phyloP scores from a whole-genome alignment of 64 coral and sea anemone species.

The Astreopora myriophthalma region DNA sequence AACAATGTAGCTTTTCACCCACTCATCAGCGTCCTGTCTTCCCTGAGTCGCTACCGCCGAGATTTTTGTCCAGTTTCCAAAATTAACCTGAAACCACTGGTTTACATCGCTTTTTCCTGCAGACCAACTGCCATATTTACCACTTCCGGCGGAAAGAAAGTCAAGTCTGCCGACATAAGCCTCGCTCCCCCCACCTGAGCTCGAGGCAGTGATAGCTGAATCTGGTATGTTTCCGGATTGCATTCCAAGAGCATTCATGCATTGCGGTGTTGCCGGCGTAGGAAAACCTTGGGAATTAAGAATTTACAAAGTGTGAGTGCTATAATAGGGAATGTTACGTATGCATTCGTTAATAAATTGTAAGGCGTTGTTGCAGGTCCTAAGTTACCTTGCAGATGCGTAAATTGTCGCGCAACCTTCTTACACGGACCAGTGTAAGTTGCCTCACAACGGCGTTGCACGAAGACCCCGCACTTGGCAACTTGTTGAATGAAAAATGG shows the following conservation, averaged over 20 bases:
- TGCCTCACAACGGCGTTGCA: too few species aligned
- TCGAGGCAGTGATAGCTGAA: conserved; percentile 44
- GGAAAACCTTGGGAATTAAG: background rate
- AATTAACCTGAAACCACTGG: conserved; percentile 56
- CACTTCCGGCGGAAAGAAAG: background rate
- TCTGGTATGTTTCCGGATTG: conserved; percentile 2
- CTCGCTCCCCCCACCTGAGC: background rate
- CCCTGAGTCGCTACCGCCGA: conserved; percentile 29
- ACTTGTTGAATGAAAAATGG: too few species aligned
- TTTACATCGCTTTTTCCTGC: conserved; percentile 2
- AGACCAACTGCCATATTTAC: conserved; percentile 22
- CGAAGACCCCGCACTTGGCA: too few species aligned
- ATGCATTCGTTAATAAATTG: too few species aligned
- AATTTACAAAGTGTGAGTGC: too few species aligned
- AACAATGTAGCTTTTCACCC: conserved; percentile 47
- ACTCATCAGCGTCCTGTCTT: conserved; percentile 11
- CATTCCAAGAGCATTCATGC: conserved; percentile 46
- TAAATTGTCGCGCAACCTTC: too few species aligned
- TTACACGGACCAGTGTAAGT: too few species aligned
- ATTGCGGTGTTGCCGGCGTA: background rate
- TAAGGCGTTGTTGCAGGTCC: too few species aligned
- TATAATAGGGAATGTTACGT: too few species aligned
- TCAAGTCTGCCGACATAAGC: conserved; percentile 38
- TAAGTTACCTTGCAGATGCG: too few species aligned
- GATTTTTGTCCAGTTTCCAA: conserved; percentile 22